Conservation (phyloP, 2,113 vertebrate genomes). For the Perognathus longimembris region DNA sequence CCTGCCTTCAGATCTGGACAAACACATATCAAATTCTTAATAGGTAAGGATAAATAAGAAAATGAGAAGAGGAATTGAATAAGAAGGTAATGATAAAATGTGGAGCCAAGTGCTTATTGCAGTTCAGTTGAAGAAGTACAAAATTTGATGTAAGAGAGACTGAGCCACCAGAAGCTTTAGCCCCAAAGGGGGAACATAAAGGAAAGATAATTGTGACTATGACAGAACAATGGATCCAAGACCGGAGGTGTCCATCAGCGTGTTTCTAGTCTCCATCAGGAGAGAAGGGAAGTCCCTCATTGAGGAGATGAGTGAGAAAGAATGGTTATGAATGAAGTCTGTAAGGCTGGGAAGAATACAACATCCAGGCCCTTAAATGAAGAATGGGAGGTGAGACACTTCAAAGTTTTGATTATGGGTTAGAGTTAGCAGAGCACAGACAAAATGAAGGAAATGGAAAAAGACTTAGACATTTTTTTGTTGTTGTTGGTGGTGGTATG, state of each 20-base stretch:
- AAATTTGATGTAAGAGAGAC: neutral
- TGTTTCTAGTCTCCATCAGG: neutral
- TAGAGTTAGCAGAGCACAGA: neutral
- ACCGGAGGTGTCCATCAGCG: neutral
- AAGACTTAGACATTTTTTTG: slow-evolving; percentile 36
- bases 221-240: accelerated
- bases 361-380: neutral
- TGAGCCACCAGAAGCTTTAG: neutral
- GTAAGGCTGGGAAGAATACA: neutral
- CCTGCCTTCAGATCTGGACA: neutral
- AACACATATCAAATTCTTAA: neutral
- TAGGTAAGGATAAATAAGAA: neutral
- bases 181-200: neutral
- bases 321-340: neutral
- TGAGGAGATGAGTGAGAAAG: too few relatives aligned
- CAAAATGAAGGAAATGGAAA: slow-evolving; percentile 27
- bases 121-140: neutral
- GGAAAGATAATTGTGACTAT: neutral
- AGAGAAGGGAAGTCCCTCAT: accelerated
- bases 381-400: neutral
- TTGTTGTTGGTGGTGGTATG: neutral
- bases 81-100: neutral
- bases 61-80: neutral
- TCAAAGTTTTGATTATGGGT: neutral
- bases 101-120: neutral